Base-by-base conservation (phyloP, 2,797 vertebrate genomes). In the Ataeniobius toweri region DNA sequence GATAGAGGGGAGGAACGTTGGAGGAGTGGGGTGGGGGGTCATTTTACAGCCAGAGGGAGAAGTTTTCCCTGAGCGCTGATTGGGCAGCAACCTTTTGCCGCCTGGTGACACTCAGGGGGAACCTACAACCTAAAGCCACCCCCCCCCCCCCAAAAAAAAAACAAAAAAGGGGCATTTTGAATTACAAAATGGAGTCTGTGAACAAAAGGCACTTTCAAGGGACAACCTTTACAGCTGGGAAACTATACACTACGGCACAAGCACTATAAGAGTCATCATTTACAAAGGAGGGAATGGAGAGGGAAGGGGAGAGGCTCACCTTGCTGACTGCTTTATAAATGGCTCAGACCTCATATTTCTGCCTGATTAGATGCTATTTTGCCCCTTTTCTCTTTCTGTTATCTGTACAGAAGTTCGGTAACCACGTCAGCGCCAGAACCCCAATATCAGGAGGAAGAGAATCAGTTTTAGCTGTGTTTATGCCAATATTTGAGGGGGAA, bases 161-260 rank as follows among this genome's bases (percentile, higher is more conserved):
- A 80, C 84, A 76, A 75, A 80, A 77, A 41, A 76, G 75, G 85
- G 83, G 86, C 83, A 78, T 90, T 93, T 86, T 95, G 92, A 91
- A 94, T 95, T 95, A 95, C 94, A 95, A 94, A 94, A 95, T 94
- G 94, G 93, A 94, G 90, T 95, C 94, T 94, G 94, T 95, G 94
- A 95, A 95, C 95, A 95, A 96, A 96, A 96, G 96, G 95, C 96
- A 96, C 96, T 96, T 96, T 96, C 94, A 95, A 95, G 94, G 93
- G 95, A 95, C 94, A 94, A 96, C 95, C 94, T 96, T 96, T 94
- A 96, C 94, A 95, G 94, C 94, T 95, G 93, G 93, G 91, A 94
- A 94, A 94, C 92, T 94, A 94, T 93, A 95, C 94, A 95, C 94
- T 95, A 95, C 95, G 88, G 92, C 95, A 96, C 94, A 88, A 95